phyloP scores from a whole-genome alignment of 2,888 invertebrate species.

The Nycteola revayana region DNA sequence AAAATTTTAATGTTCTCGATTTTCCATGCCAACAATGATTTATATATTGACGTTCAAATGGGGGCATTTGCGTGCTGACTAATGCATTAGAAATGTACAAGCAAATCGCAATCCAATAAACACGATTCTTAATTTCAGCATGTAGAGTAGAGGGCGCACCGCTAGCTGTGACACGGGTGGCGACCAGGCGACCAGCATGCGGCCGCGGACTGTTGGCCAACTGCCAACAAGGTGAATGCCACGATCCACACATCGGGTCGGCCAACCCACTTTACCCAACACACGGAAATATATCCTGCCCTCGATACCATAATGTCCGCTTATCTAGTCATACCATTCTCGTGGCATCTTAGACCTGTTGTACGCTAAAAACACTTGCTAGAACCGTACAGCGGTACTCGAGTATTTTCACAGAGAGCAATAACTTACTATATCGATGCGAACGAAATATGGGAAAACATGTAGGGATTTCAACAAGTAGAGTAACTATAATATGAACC shows the following conservation, averaged over 20 bases:
- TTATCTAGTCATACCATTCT: conserved; percentile 43
- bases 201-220: conserved; percentile 50
- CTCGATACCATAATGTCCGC: conserved; percentile 41
- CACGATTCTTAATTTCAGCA: conserved; percentile 32
- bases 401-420: conserved; percentile 29
- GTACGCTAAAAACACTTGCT: conserved; percentile 34
- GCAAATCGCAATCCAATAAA: conserved; percentile 32
- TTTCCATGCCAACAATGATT: conserved; percentile 20
- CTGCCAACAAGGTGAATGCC: conserved; percentile 82
- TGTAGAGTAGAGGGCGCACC: conserved; percentile 13
- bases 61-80: conserved; percentile 32
- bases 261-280: conserved; percentile 72
- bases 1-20: no score
- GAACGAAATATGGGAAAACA: conserved; percentile 28
- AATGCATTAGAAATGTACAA: conserved; percentile 31
- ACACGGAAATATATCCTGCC: conserved; percentile 53
- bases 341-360: conserved; percentile 30
- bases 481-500: conserved; percentile 21
- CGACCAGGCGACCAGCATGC: conserved; percentile 16
- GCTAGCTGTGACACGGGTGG: conserved; percentile 35
- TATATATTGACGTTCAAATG: conserved; percentile 31
- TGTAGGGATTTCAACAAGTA: conserved; percentile 25
- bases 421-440: conserved; percentile 35
- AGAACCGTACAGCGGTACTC: conserved; percentile 26
- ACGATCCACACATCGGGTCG: conserved; percentile 66